These are phyloP conservation scores for Poecilobothrus nobilitatus DNA, from an alignment of 2,888 invertebrate genomes.

Conservation along the genomic window DNA sequence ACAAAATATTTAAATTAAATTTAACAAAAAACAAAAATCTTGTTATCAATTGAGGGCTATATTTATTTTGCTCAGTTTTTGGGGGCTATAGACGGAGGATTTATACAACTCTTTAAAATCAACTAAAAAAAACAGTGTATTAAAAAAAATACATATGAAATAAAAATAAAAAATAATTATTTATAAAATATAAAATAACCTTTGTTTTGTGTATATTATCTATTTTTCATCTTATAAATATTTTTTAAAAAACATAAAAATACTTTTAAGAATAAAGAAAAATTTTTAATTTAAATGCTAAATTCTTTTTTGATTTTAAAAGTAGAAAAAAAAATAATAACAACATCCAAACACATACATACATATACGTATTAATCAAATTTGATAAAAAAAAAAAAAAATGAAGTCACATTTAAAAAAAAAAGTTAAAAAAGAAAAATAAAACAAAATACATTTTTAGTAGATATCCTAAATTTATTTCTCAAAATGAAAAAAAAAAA, in stretches of 20 bases:
- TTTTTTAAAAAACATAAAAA: not conserved
- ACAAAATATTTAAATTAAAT: too few relatives aligned
- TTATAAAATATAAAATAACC: not conserved
- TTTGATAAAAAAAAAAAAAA: not conserved
- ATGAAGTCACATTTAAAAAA: not conserved
- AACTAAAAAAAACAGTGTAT: too few relatives aligned
- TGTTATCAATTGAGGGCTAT: too few relatives aligned
- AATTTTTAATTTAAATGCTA: too few relatives aligned
- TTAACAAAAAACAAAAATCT: too few relatives aligned
- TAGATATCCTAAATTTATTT: not conserved
- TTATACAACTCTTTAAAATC: too few relatives aligned
- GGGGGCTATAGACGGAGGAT: too few relatives aligned
- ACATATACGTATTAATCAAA: not conserved
- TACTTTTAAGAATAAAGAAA: too few relatives aligned
- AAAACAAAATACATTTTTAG: not conserved
- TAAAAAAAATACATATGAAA: too few relatives aligned
- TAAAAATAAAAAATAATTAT: not conserved
- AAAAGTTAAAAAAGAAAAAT: not conserved
- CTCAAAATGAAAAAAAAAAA: not conserved
- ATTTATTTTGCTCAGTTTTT: too few relatives aligned
- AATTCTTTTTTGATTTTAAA: too few relatives aligned
- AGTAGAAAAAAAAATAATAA: too few relatives aligned
- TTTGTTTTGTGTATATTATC: conserved; percentile 4
- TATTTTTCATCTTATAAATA: not conserved
- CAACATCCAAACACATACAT: not conserved